These are phyloP conservation scores for Platypus cylindrus DNA, from an alignment of 2,888 invertebrate genomes.

Conservation along the genomic window DNA sequence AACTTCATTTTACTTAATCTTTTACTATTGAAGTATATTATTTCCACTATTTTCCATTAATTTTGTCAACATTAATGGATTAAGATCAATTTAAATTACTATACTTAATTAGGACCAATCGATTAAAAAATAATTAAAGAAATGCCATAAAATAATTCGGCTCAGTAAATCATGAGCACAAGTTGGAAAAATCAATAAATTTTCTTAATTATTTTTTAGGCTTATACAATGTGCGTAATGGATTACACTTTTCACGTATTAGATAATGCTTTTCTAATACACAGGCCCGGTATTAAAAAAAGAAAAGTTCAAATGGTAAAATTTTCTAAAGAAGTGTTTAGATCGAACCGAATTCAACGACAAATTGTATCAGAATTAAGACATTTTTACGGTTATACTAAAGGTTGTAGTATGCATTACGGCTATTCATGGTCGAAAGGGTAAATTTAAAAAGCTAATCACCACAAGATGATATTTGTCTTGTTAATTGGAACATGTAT, in stretches of 20 bases:
- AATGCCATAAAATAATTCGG: no score
- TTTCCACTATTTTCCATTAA: no score
- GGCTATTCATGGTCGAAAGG: no score
- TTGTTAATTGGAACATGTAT: no score
- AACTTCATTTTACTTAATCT: background rate
- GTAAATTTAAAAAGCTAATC: no score
- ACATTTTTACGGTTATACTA: constrained; percentile 17
- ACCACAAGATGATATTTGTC: no score
- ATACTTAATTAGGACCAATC: no score
- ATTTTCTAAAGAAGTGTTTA: constrained; percentile 12
- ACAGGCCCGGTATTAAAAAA: constrained; percentile 24
- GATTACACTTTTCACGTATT: constrained; percentile 22
- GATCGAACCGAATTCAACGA: constrained; percentile 15
- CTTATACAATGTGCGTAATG: constrained; percentile 20
- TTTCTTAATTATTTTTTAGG: constrained; percentile 16
- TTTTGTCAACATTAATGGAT: no score
- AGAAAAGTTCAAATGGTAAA: constrained; percentile 21
- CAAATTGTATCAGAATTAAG: constrained; percentile 16
- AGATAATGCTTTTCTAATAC: constrained; percentile 24
- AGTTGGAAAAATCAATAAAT: background rate
- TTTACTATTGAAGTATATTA: no score
- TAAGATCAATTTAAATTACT: no score
- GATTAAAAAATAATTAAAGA: no score
- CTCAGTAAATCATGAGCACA: no score
- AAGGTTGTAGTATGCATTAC: constrained; percentile 11